Evolutionary conservation across 1,140 invertebrate species (phyloP).

Genomic region (Aphelenchoides avenae): DNA sequence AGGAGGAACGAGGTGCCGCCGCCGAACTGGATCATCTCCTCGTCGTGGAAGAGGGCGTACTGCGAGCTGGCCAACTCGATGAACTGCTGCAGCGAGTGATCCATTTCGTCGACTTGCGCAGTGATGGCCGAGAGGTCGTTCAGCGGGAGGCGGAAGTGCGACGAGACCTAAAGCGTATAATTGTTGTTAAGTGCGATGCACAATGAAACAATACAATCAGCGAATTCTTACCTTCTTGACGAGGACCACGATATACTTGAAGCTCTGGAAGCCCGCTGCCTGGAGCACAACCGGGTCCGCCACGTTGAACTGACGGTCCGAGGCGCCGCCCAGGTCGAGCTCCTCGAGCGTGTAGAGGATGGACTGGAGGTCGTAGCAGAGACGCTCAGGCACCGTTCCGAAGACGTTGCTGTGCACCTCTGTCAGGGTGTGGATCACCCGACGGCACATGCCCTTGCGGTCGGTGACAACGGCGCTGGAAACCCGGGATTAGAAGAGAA

Average conservation of each 20-base stretch:
- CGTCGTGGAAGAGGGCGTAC: slow-evolving; percentile 18
- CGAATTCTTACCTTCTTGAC: slow-evolving; percentile 1
- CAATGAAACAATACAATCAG: neutral
- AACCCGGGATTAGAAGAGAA: slow-evolving; percentile 8
- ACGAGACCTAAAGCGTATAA: neutral
- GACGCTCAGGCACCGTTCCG: slow-evolving; percentile 11
- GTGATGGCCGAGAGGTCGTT: no score
- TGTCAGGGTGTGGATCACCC: slow-evolving; percentile 9
- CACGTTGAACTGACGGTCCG: neutral
- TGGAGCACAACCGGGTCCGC: neutral
- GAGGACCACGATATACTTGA: neutral
- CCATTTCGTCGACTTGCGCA: no score
- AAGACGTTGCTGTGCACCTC: neutral
- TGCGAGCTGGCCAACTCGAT: slow-evolving; percentile 25
- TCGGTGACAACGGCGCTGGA: slow-evolving; percentile 16
- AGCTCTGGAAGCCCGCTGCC: slow-evolving; percentile 13
- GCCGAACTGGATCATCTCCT: neutral
- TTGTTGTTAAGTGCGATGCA: neutral
- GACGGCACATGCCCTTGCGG: slow-evolving; percentile 13
- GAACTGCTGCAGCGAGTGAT: slow-evolving; percentile 24
- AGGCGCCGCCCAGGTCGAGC: slow-evolving; percentile 12
- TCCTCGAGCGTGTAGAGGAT: slow-evolving; percentile 24
- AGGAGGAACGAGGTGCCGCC: slow-evolving; percentile 25
- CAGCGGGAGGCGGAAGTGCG: neutral
- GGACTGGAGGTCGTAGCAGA: slow-evolving; percentile 35